A percentile compares a stretch with the other conserved stretches of the same genome.
phyloP scores from a whole-genome alignment of 2,797 vertebrate species.

The Prionace glauca region DNA sequence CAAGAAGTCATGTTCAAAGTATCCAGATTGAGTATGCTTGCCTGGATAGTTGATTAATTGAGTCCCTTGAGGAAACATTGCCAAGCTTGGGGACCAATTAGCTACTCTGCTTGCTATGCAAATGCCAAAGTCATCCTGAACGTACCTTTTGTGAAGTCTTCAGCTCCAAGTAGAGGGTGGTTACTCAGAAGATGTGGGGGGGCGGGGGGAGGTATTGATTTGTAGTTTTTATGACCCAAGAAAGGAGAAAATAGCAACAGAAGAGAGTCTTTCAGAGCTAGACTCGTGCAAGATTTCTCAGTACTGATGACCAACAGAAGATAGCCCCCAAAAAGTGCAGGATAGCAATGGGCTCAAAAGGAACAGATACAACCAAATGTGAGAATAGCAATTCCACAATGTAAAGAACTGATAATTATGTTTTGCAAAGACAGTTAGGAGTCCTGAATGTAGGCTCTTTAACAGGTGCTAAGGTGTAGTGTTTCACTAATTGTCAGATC shows the following conservation, averaged over 20 bases:
- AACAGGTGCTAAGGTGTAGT: background rate
- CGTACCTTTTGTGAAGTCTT: background rate
- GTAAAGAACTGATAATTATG: background rate
- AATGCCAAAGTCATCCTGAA: background rate
- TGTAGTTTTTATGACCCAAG: background rate
- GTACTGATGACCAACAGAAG: background rate
- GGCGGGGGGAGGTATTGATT: too few species aligned
- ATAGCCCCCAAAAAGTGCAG: background rate
- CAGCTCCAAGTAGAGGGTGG: background rate
- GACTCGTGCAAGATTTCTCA: background rate
- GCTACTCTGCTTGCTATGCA: background rate
- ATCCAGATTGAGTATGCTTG: background rate
- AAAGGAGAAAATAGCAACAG: background rate
- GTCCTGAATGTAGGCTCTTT: background rate
- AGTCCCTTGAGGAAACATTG: background rate
- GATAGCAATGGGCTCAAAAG: background rate
- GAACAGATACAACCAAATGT: background rate
- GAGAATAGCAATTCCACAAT: background rate
- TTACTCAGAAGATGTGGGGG: background rate
- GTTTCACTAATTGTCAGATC: background rate
- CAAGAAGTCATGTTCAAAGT: background rate
- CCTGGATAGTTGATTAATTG: conserved; percentile 13
- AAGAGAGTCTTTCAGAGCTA: background rate
- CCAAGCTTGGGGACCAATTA: conserved; percentile 4
- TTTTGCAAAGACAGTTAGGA: background rate